Percentiles rank a stretch among this genome's conserved stretches.
These are phyloP conservation scores for Phenacoccus solenopsis DNA, from an alignment of 1,140 invertebrate genomes.

Conservation along the genomic window DNA sequence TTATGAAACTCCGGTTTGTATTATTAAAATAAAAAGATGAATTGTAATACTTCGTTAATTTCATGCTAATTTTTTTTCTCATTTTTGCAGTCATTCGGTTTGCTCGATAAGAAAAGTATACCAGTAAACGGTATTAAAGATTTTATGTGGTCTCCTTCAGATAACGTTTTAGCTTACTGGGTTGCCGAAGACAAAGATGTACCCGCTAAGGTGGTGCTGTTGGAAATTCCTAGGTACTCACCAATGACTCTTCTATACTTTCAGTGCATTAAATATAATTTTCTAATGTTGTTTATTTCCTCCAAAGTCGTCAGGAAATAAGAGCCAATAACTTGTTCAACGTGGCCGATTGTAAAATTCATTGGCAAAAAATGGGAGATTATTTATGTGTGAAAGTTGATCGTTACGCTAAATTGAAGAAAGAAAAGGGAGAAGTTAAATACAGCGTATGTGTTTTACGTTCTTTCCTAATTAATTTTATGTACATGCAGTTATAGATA, in stretches of 20 bases:
- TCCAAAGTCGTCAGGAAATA: slow-evolving; percentile 75
- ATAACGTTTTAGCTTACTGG: slow-evolving; percentile 95
- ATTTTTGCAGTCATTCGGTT: slow-evolving; percentile 61
- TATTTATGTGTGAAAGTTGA: slow-evolving; percentile 97
- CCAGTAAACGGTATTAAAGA: slow-evolving; percentile 84
- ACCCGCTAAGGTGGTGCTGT: slow-evolving; percentile 66
- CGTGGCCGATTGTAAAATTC: slow-evolving; percentile 95
- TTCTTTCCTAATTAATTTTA: neutral
- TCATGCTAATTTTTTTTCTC: slow-evolving; percentile 9
- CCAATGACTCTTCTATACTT: neutral
- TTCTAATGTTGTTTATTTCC: slow-evolving; percentile 29
- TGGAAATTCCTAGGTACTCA: slow-evolving; percentile 62
- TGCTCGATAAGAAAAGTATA: slow-evolving; percentile 88
- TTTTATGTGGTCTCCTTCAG: slow-evolving; percentile 95
- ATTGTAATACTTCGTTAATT: neutral
- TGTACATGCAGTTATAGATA: neutral
- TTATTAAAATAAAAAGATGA: neutral
- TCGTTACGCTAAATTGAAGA: slow-evolving; percentile 86
- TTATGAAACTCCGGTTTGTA: slow-evolving; percentile 78
- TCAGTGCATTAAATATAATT: neutral
- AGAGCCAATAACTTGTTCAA: slow-evolving; percentile 95
- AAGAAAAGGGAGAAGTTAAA: slow-evolving; percentile 73
- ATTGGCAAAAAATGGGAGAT: slow-evolving; percentile 98
- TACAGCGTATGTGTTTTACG: slow-evolving; percentile 60
- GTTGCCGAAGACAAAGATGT: slow-evolving; percentile 93